A percentile compares a stretch with the other conserved stretches of the same genome.
phyloP scores from a whole-genome alignment of 1,140 invertebrate genomes.

The Drosophila chauvacae region DNA sequence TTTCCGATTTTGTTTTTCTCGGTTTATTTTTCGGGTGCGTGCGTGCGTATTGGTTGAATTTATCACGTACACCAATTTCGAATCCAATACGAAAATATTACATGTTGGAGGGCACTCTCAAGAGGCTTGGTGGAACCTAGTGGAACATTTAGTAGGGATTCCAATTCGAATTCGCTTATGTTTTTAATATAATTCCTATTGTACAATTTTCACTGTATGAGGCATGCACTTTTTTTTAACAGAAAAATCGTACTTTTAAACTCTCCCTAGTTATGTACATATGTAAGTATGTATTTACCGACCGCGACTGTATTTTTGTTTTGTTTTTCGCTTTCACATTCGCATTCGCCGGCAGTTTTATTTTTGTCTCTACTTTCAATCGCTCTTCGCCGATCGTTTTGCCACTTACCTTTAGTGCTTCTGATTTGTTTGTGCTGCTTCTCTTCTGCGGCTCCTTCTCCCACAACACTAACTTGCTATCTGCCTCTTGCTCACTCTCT shows the following conservation, averaged over 20 bases:
- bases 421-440: constrained; percentile 53
- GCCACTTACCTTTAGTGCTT: constrained; percentile 57
- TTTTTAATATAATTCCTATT: neutral
- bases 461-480: constrained; percentile 17
- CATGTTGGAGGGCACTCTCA: neutral
- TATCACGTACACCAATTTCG: constrained; percentile 70
- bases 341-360: constrained; percentile 64
- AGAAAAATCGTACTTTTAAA: neutral
- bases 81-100: constrained; percentile 34
- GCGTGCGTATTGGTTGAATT: constrained; percentile 64
- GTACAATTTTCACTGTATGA: neutral
- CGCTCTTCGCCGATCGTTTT: constrained; percentile 35
- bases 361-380: constrained; percentile 38
- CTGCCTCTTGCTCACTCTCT: constrained; percentile 34
- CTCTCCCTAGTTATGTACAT: neutral
- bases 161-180: neutral
- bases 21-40: constrained; percentile 48
- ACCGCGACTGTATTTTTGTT: constrained; percentile 47
- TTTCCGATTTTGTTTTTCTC: constrained; percentile 23
- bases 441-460: constrained; percentile 17
- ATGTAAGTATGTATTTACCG: neutral
- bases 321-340: constrained; percentile 50
- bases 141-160: neutral
- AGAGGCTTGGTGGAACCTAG: neutral
- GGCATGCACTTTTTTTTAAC: neutral